Conservation (phyloP, 2,888 invertebrate species). For the Hanleya hanleyi region DNA sequence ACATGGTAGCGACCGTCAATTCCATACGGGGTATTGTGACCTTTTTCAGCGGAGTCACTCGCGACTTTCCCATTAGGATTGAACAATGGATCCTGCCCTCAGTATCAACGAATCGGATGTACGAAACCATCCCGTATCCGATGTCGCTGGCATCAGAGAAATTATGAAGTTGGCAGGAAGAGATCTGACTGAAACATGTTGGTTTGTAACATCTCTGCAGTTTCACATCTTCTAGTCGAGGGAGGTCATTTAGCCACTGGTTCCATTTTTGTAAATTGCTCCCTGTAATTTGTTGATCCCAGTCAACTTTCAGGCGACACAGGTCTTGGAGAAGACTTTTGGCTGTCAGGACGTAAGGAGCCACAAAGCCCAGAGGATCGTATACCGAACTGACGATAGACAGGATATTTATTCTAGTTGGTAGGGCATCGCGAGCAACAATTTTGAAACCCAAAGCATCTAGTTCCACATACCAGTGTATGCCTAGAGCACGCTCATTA, state of each 20-base stretch:
- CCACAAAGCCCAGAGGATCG: no score
- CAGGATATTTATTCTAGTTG: no score
- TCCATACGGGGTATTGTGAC: slow-evolving; percentile 35
- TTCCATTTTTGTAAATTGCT: slow-evolving; percentile 12
- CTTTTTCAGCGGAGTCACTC: slow-evolving; percentile 27
- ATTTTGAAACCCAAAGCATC: no score
- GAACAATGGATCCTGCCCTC: slow-evolving; percentile 30
- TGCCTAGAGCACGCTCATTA: no score
- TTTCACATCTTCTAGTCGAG: slow-evolving; percentile 18
- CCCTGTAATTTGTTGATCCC: background rate
- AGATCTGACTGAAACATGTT: slow-evolving; percentile 16
- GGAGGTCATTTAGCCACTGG: slow-evolving; percentile 15
- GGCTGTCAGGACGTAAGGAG: no score
- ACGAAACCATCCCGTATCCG: slow-evolving; percentile 32
- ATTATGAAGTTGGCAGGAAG: slow-evolving; percentile 23
- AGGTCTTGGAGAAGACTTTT: background rate
- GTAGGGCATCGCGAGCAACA: no score
- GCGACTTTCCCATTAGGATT: slow-evolving; percentile 30
- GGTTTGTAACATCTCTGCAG: slow-evolving; percentile 38
- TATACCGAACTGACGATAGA: no score
- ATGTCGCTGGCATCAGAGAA: slow-evolving; percentile 36
- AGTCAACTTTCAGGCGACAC: background rate
- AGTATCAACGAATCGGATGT: slow-evolving; percentile 25
- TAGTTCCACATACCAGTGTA: no score
- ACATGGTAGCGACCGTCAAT: slow-evolving; percentile 28